Conservation (phyloP, 1,140 invertebrate genomes). For the Dermatophagoides farinae region DNA sequence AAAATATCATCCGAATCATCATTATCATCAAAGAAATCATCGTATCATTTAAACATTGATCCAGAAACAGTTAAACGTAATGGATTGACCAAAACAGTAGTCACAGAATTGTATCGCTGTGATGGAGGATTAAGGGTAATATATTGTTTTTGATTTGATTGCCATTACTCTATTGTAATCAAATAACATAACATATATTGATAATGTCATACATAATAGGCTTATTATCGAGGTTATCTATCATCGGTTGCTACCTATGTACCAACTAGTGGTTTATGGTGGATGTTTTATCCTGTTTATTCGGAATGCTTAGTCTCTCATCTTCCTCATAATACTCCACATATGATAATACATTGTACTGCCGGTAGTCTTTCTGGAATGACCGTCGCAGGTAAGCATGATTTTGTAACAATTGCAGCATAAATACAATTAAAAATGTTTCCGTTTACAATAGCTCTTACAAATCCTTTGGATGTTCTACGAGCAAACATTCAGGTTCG, state of each 20-base stretch:
- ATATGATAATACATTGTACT: conserved; percentile 63
- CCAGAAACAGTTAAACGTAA: background rate
- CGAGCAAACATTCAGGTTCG: conserved; percentile 73
- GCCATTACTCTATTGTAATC: background rate
- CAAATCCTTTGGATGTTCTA: conserved; percentile 85
- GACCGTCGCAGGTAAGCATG: conserved; percentile 44
- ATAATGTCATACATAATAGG: conserved; percentile 29
- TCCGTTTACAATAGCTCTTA: conserved; percentile 37
- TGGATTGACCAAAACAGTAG: conserved; percentile 41
- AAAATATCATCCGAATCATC: background rate
- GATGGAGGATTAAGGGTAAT: conserved; percentile 37
- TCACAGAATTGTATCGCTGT: conserved; percentile 45
- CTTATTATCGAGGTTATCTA: conserved; percentile 80
- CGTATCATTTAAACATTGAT: background rate
- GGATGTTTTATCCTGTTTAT: conserved; percentile 82
- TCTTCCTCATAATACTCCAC: conserved; percentile 51
- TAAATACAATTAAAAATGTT: background rate
- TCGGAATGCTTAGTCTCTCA: conserved; percentile 53
- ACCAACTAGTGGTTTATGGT: conserved; percentile 87
- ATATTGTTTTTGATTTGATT: background rate
- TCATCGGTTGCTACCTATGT: conserved; percentile 79
- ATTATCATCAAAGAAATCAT: background rate
- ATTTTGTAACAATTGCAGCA: background rate
- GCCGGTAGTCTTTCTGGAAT: conserved; percentile 74
- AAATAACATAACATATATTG: too few relatives aligned